Base-by-base conservation (phyloP, 2,113 vertebrate genomes). In the Delphinus delphis region DNA sequence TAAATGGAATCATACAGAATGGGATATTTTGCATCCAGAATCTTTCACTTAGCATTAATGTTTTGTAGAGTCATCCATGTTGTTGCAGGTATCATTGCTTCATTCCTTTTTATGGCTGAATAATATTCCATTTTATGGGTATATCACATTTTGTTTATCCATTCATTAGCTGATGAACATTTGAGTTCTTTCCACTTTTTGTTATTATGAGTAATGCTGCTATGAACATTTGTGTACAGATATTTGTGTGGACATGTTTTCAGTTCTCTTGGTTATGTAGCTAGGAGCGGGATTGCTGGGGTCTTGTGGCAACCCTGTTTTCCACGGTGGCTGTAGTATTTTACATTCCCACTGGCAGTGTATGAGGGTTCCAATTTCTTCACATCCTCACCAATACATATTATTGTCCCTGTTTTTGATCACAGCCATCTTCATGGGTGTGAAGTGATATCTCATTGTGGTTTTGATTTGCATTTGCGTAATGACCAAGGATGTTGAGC, bases 381-480 rank as follows among this genome's bases (percentile, higher is more conserved):
- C 47, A 68, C 15, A n/a, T 63, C 60, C 71, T 93, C 50, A 67
- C 67, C 41, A 55, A 8, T 38, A 79, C 17, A 36, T 84, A 73
- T 15, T 82, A 67, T 84, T 36, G 62, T 63, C 58, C 18, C 62
- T 82, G 25, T 90, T 95, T 91, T 73, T 92, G 13, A 77, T 80
- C 44, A 71, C 2, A 60, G 74, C 23, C 26, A 80, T 68, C 33
- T 53, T 77, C 18, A n/a, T 62, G 47, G 47, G 12, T 90, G 28
- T 47, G 28, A 94, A 84, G 82, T 73, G 53, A 21, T 90, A 53
- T 50, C 25, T 91, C 88, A 41, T 26, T 95, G 55, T 65, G 86
- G 70, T 77, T 93, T 90, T 81, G 76, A 88, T 93, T 89, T 96
- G 70, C 88, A 90, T 95, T 94, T 96, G 63, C n/a, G 17, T 89